A percentile compares a stretch with the other conserved stretches of the same genome.
phyloP scores from a whole-genome alignment of 2,113 vertebrate genomes.

The Gila orcuttii region DNA sequence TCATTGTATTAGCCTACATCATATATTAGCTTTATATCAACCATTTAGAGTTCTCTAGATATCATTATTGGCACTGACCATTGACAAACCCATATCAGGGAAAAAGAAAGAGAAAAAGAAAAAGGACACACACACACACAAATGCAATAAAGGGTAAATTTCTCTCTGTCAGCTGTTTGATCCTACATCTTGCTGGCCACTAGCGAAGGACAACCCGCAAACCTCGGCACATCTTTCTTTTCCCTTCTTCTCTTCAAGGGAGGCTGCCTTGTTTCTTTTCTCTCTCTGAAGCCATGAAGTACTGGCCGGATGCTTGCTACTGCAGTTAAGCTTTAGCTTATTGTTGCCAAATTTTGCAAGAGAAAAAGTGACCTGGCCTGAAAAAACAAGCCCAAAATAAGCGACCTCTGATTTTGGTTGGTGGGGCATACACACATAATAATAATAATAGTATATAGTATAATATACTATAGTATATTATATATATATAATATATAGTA shows the following conservation, averaged over 20 bases:
- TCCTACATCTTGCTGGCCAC: neutral
- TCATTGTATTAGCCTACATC: neutral
- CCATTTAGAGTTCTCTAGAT: neutral
- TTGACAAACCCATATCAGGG: neutral
- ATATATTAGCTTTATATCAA: neutral
- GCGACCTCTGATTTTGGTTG: too few relatives aligned
- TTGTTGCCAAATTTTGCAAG: too few relatives aligned
- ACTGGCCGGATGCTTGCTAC: conserved; percentile 19
- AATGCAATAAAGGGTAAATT: conserved; percentile 14
- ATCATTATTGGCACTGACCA: neutral
- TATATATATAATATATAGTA: too few relatives aligned
- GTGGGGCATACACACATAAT: too few relatives aligned
- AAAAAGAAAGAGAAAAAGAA: conserved; percentile 14
- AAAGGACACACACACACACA: neutral
- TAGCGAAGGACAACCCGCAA: conserved; percentile 1
- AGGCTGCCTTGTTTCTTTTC: neutral
- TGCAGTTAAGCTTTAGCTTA: neutral
- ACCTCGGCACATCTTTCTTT: neutral
- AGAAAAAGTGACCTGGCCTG: too few relatives aligned
- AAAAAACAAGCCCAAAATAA: too few relatives aligned
- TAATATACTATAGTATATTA: too few relatives aligned
- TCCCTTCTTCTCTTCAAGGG: neutral
- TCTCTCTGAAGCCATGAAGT: neutral
- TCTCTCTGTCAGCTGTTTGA: conserved; percentile 30
- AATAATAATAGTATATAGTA: too few relatives aligned